Evolutionary conservation across 2,797 vertebrate genomes (phyloP), one percentile per base, ranked within the genome.

Genomic region (Scyliorhinus canicula): DNA sequence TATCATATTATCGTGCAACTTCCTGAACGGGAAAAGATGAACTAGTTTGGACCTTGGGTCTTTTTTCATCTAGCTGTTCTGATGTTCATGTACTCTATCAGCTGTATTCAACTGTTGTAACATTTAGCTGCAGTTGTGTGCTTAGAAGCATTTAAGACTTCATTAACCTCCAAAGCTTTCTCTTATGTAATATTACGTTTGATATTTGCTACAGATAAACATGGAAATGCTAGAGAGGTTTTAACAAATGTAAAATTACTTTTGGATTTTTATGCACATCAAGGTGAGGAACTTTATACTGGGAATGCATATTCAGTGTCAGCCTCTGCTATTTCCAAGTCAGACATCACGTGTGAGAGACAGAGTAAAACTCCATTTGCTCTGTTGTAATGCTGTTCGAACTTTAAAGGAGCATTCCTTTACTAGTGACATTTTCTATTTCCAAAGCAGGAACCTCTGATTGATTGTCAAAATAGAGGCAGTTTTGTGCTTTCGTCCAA

Each of bases 301-400:
- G 57, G 88, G 19, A 3, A 44, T 7, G 2, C 6, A 3, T 63
- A 63, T 8, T 31, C 31, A n/a, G 7, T 91, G 60, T 63, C 60
- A 63, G 60, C 24, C 31, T 91, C 19, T n/a, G 21, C 16, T 63
- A 91, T 91, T 91, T 91, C 9, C 35, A 21, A 0, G 6, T 44
- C 40, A 82, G 44, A 16, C 19, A 44, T n/a, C n/a, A n/a, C 4
- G 6, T 63, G 21, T 91, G 11, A 63, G 88, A 63, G 57, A 35
- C n/a, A 91, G n/a, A 91, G 88, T 21, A 91, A 91, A 91, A 63
- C 60, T 21, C 79, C n/a, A n/a, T 90, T 90, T 90, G 85, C 52
- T 57, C 11, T 57, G 82, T 55, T 3, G 3, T 86, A 63, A 91
- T 4, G 19, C 3, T n/a, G 21, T 63, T 63, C 11, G 63, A 91